Evolutionary conservation across 2,113 vertebrate species (phyloP), one percentile per base, ranked within the genome.

Genomic region (Oryzias woworae): DNA sequence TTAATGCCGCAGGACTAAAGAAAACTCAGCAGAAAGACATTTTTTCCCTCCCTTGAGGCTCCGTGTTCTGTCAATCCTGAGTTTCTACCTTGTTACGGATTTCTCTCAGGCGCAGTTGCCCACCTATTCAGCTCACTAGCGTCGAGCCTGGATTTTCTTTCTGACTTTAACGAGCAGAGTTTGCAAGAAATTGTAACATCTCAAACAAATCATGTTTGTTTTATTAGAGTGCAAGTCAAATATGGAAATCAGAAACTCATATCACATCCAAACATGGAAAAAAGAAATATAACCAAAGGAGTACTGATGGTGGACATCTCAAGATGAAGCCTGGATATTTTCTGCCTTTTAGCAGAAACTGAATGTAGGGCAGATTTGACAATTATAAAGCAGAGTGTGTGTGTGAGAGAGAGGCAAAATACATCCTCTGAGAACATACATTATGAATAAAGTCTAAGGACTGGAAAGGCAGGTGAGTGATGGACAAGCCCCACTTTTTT

Each of bases 311-410:
- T n/a, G 44, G 57, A 52, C 23, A 53, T 47, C 48, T 54, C 8
- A 14, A 2, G 1, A 4, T 52, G 41, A 10, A 60, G 72, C 43
- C 65, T 53, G 53, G 24, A 3, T 58, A 36, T 12, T 36, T 36
- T 36, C 36, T 28, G 26, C 7, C 4, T 36, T 36, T 36, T 10
- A 36, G 36, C 8, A 73, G 85, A 85, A 28, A 41, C 55, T 3
- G 20, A 65, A 83, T 69, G 48, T 69, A 69, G 55, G 69, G 31
- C 66, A 83, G 65, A 62, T 54, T 62, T 65, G 66, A 77, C 66
- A 58, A 53, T 76, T 76, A 79, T 58, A 60, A 69, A 75, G 66
- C 49, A 53, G 46, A 50, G 58, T 50, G 59, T 6, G 48, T 55
- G 43, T 20, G 20, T 20, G 20, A 20, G 20, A n/a, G 53, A 58